Base-by-base conservation (phyloP, 2,888 invertebrate species). In the Trisateles emortualis region DNA sequence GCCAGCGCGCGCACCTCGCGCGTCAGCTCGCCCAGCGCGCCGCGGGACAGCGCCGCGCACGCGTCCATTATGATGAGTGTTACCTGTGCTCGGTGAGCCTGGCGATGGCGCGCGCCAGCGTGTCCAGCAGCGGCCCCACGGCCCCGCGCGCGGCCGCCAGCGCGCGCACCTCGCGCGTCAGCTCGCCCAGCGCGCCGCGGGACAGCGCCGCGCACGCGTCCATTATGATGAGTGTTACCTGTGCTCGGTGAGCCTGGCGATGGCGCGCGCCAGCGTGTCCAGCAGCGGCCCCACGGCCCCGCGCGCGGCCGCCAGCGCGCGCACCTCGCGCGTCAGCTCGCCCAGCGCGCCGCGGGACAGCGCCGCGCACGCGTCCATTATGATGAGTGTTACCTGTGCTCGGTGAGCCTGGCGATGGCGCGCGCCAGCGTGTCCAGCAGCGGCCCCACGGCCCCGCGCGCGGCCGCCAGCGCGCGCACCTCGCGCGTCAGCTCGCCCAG, bases 361-460 rank as follows among this genome's bases (percentile, higher is more conserved):
- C 58, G 95, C 94, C 29, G 96, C 95, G 39, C 96, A 95, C 48
- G 98, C 97, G n/a, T n/a, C n/a, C n/a, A n/a, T n/a, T n/a, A n/a
- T n/a, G n/a, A n/a, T n/a, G n/a, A n/a, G n/a, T n/a, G n/a, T n/a
- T 81, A 95, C 77, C 96, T 93, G 79, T 96, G 95, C 66, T 97
- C 96, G 0, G 97, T 96, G 52, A 98, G 93, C 0, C 96, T 89
- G 0, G 95, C 96, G 84, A 98, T 97, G n/a, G 98, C 95, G 8
- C 98, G 94, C n/a, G 96, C 96, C 59, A 99, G 95, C 51, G 96
- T 96, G 83, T 99, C 99, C 63, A 99, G 96, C 57, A 99, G 94
- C 0, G 97, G 96, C 0, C 96, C 96, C 0, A 98, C 97, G 43
- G 98, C 96, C 1, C 99, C 99, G 22, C 97, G 96, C 76, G 97